phyloP scores from a whole-genome alignment of 1,140 invertebrate species.

The Lysiphlebus fabarum region DNA sequence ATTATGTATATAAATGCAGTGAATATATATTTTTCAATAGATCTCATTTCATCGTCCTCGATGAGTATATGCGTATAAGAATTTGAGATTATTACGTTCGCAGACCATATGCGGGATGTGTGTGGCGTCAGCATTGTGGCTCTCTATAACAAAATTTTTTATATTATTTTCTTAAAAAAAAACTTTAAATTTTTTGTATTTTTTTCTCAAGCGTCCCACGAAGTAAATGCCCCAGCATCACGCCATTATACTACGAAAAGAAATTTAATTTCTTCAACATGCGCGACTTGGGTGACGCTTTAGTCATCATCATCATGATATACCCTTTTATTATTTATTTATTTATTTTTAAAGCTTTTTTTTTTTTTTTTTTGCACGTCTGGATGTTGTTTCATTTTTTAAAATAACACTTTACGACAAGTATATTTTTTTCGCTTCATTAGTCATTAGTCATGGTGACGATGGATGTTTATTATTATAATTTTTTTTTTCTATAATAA shows the following conservation, averaged over 20 bases:
- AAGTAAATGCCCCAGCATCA: constrained; percentile 21
- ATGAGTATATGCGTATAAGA: constrained; percentile 14
- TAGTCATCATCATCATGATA: constrained; percentile 24
- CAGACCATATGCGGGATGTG: constrained; percentile 22
- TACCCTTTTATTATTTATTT: constrained; percentile 8
- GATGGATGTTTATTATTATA: too few species aligned
- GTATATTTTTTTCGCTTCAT: constrained; percentile 18
- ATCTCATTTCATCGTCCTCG: neutral
- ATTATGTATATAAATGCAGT: too few species aligned
- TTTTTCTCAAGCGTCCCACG: constrained; percentile 24
- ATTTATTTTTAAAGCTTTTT: constrained; percentile 24
- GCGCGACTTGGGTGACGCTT: constrained; percentile 35
- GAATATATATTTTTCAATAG: too few species aligned
- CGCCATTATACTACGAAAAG: constrained; percentile 27
- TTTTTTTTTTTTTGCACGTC: neutral
- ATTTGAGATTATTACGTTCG: constrained; percentile 6
- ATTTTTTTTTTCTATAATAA: too few species aligned
- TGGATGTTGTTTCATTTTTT: too few species aligned
- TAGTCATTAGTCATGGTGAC: too few species aligned
- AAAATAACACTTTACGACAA: constrained; percentile 20
- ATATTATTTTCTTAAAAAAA: constrained; percentile 13
- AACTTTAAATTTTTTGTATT: constrained; percentile 2
- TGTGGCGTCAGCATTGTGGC: constrained; percentile 20
- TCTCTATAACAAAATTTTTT: neutral
- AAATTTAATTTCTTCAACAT: constrained; percentile 44